A percentile compares a stretch with the other conserved stretches of the same genome.
These are phyloP conservation scores for Ceratitis capitata DNA, from an alignment of 1,140 invertebrate species.

Conservation along the genomic window DNA sequence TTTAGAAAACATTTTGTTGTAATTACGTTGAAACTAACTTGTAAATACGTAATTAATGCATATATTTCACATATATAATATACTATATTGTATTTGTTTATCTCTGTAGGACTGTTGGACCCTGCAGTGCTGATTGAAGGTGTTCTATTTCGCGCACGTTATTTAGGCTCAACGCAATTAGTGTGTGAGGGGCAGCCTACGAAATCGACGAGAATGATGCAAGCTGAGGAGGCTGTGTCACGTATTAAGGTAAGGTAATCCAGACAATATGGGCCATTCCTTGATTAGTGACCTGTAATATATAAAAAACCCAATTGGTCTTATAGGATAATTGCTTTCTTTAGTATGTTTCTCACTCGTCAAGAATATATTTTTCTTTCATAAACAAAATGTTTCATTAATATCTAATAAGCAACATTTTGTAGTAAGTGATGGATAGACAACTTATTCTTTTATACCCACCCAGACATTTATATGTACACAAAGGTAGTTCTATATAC, in stretches of 20 bases:
- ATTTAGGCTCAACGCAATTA: constrained; percentile 96
- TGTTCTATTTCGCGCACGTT: constrained; percentile 95
- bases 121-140: constrained; percentile 96
- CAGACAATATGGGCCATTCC: too few relatives aligned
- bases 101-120: constrained; percentile 73
- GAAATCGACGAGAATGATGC: constrained; percentile 98
- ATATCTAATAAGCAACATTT: too few relatives aligned
- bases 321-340: too few relatives aligned
- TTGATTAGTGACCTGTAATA: too few relatives aligned
- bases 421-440: too few relatives aligned
- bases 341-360: too few relatives aligned
- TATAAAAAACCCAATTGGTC: too few relatives aligned
- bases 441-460: too few relatives aligned
- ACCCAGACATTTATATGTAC: too few relatives aligned
- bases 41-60: background rate
- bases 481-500: constrained; percentile 67
- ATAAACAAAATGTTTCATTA: too few relatives aligned
- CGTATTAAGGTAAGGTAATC: constrained; percentile 80
- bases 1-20: background rate
- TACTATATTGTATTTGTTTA: background rate
- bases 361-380: too few relatives aligned
- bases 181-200: constrained; percentile 97
- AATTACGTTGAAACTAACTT: background rate
- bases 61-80: background rate
- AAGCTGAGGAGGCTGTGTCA: constrained; percentile 98